Base-by-base conservation (phyloP, 2,797 vertebrate genomes). In the Pangasius macronema region DNA sequence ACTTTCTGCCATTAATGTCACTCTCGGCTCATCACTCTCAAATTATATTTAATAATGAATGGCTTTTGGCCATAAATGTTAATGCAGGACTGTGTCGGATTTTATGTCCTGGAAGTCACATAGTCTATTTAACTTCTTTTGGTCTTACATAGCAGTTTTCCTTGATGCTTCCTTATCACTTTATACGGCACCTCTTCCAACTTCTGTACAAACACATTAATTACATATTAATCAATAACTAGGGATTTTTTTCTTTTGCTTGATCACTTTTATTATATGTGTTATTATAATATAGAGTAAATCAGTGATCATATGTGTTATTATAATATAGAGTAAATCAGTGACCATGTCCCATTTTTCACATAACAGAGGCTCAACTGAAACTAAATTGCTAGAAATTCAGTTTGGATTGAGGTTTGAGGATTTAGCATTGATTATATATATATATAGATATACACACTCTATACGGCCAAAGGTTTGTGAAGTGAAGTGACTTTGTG, bases 21-120 rank as follows among this genome's bases (percentile, higher is more conserved):
- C 95, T 96, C 94, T 94, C 94, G 94, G 93, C 95, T 96, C 95
- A 95, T 96, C 96, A 95, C 94, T 94, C 94, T 94, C 93, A 95
- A 94, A 96, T 96, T 94, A 94, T 94, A 91, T 94, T 96, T 93
- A 96, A 96, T 96, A 96, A 96, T 96, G 93, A 94, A 96, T 96
- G 91, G 94, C 94, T 95, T 95, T 95, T 93, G 92, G 94, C 94
- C 95, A 96, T 95, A 94, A 95, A 96, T 95, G 95, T 96, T 96
- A 95, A 96, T 96, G 95, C 90, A 92, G 92, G 93, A 94, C 93
- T 94, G 94, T 94, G 91, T 93, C 87, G 92, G 94, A 93, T 95
- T 95, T 95, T 93, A 95, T 94, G 93, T 95, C 91, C 93, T 91
- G 92, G 92, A 94, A 95, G 95, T 94, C 94, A 93, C 93, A 92